phyloP scores from a whole-genome alignment of 23 tunicate species.

The Halocynthia aurantium region DNA sequence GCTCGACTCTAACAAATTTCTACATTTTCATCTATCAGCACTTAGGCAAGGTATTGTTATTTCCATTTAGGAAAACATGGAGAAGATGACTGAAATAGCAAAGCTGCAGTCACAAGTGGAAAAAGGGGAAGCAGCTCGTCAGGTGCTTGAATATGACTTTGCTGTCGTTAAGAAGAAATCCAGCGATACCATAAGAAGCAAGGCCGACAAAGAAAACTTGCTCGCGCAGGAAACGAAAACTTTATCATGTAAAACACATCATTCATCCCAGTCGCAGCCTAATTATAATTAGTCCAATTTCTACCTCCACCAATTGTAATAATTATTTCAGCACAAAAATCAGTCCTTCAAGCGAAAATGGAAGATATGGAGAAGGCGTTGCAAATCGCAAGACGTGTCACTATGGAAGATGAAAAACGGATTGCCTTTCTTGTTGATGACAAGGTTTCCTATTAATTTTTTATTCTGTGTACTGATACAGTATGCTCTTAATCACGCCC shows the following conservation, averaged over 20 bases:
- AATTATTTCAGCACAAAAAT: constrained; percentile 53
- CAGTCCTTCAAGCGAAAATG: constrained; percentile 40
- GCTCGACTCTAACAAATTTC: neutral
- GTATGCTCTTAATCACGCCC: neutral
- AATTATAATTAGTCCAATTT: neutral
- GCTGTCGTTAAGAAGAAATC: constrained; percentile 55
- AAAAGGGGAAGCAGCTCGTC: constrained; percentile 66
- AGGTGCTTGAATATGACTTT: constrained; percentile 64
- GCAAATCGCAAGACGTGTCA: constrained; percentile 44
- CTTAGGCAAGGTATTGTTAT: too few relatives aligned
- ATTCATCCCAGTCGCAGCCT: neutral
- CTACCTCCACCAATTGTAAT: neutral
- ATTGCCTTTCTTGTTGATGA: constrained; percentile 80
- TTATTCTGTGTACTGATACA: neutral
- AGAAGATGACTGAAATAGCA: constrained; percentile 36
- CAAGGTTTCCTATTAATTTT: constrained; percentile 24
- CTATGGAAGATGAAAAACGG: constrained; percentile 65
- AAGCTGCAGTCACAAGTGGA: constrained; percentile 65
- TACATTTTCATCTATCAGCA: neutral
- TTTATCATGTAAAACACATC: constrained; percentile 32
- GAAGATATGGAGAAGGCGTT: constrained; percentile 62
- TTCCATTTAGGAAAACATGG: constrained; percentile 47
- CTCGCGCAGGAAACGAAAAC: constrained; percentile 44
- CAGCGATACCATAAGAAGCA: constrained; percentile 34
- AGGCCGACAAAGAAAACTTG: constrained; percentile 52